phyloP scores from a whole-genome alignment of 2,888 invertebrate species.

The Amiota minor region DNA sequence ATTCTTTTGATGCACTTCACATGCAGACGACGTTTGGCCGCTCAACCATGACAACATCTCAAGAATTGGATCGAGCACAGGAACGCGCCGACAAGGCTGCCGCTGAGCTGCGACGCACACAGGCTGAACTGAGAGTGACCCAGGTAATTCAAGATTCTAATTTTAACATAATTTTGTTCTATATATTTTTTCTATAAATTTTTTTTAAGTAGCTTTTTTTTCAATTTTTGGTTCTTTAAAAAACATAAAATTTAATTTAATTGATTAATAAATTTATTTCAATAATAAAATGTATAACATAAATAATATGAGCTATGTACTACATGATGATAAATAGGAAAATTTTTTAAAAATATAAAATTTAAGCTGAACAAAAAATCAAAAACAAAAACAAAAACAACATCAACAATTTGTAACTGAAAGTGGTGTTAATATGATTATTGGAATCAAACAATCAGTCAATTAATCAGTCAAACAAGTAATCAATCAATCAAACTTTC shows the following conservation, averaged over 20 bases:
- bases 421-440: slow-evolving; percentile 52
- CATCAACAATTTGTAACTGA: slow-evolving; percentile 32
- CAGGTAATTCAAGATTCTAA: slow-evolving; percentile 75
- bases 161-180: background rate
- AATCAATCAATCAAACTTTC: slow-evolving; percentile 1
- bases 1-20: slow-evolving; percentile 13
- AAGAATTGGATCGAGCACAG: slow-evolving; percentile 87
- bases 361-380: background rate
- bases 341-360: slow-evolving; percentile 5
- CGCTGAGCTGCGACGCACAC: slow-evolving; percentile 88
- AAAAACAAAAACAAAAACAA: background rate
- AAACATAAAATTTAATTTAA: too few species aligned
- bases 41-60: slow-evolving; percentile 85
- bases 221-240: too few species aligned
- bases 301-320: background rate
- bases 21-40: slow-evolving; percentile 84
- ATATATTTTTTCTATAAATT: background rate
- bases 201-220: background rate
- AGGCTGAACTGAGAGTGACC: slow-evolving; percentile 91
- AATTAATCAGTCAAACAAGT: background rate
- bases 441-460: slow-evolving; percentile 32
- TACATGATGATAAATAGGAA: background rate
- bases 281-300: too few species aligned
- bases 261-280: too few species aligned
- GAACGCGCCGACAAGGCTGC: slow-evolving; percentile 90